phyloP scores from a whole-genome alignment of 2,113 vertebrate genomes.

The Pterophyllum scalare region DNA sequence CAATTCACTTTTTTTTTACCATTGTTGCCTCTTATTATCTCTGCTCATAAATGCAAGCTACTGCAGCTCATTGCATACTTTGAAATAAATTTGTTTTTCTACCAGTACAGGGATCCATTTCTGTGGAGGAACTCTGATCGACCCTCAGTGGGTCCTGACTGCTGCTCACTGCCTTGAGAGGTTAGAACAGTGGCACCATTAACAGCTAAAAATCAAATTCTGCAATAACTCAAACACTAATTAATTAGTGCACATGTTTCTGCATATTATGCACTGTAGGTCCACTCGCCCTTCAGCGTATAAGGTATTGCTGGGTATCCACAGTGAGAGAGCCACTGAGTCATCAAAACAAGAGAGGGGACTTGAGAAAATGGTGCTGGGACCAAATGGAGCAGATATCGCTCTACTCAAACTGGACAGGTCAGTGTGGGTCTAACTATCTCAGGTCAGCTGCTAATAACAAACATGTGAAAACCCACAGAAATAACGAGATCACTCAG shows the following conservation, averaged over 20 bases:
- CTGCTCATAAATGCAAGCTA: background rate
- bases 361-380: conserved; percentile 80
- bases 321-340: conserved; percentile 74
- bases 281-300: conserved; percentile 76
- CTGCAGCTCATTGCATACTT: no score
- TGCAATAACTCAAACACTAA: background rate
- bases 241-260: background rate
- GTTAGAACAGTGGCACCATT: conserved; percentile 75
- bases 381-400: conserved; percentile 81
- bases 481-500: background rate
- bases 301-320: conserved; percentile 84
- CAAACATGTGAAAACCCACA: background rate
- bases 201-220: background rate
- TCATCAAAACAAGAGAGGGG: conserved; percentile 76
- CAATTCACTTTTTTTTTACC: no score
- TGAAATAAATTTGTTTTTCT: background rate
- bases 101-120: conserved; percentile 84
- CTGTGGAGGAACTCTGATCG: conserved; percentile 92
- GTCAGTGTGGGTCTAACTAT: conserved; percentile 68
- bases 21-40: background rate
- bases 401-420: conserved; percentile 89
- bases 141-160: conserved; percentile 91
- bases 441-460: background rate
- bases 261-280: conserved; percentile 62
- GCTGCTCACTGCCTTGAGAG: conserved; percentile 91